These are phyloP conservation scores for Boloria euphrosyne DNA, from an alignment of 2,888 invertebrate genomes.

Conservation along the genomic window DNA sequence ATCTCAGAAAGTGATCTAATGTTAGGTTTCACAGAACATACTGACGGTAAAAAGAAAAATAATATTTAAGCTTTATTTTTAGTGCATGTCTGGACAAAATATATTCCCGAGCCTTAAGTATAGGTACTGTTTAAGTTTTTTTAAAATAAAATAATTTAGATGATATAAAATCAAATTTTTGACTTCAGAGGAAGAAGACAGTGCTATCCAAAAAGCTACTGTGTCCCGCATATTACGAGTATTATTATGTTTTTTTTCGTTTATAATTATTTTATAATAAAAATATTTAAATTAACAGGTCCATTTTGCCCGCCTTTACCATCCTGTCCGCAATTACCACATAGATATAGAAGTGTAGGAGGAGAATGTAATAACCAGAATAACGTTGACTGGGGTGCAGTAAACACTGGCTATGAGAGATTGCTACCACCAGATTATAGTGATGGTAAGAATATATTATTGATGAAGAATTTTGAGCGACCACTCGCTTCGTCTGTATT, in stretches of 20 bases:
- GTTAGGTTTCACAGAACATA: slow-evolving; percentile 58
- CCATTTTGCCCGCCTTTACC: slow-evolving; percentile 67
- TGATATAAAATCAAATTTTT: too few species aligned
- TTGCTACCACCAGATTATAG: slow-evolving; percentile 85
- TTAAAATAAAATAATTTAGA: too few species aligned
- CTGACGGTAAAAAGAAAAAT: slow-evolving; percentile 57
- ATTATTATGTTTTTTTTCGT: background rate
- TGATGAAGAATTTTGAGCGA: too few species aligned
- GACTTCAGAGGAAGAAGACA: too few species aligned
- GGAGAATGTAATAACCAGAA: slow-evolving; percentile 92
- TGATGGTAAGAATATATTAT: slow-evolving; percentile 73
- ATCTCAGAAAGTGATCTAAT: slow-evolving; percentile 61
- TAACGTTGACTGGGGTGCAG: slow-evolving; percentile 87
- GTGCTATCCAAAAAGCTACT: background rate
- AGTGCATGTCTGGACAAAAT: too few species aligned
- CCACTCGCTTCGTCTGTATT: too few species aligned
- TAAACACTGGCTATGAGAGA: slow-evolving; percentile 84
- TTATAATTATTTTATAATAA: too few species aligned
- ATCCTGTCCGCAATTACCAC: slow-evolving; percentile 61
- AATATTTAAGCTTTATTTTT: too few species aligned
- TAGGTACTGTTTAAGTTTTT: too few species aligned
- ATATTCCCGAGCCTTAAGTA: too few species aligned
- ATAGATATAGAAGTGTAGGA: slow-evolving; percentile 86
- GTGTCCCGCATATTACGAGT: background rate
- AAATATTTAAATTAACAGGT: slow-evolving; percentile 46